A percentile compares a stretch with the other conserved stretches of the same genome.
These are phyloP conservation scores for Apodemus agrarius DNA, from an alignment of 2,797 vertebrate genomes.

Conservation along the genomic window DNA sequence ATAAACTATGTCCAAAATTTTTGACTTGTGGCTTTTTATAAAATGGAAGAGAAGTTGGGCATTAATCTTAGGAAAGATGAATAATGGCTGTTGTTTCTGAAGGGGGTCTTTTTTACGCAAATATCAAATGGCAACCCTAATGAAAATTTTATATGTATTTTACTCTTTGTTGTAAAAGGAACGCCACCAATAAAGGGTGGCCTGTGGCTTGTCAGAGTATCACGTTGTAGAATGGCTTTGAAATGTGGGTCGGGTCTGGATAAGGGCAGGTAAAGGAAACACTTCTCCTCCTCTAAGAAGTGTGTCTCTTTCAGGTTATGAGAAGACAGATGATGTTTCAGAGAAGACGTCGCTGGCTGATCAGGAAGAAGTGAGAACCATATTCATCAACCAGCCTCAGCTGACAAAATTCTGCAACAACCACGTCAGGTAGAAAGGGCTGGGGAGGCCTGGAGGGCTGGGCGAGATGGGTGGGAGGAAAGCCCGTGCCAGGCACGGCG, in stretches of 20 bases:
- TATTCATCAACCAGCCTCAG: slow-evolving; percentile 97
- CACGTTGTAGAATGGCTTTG: background rate
- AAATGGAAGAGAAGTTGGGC: background rate
- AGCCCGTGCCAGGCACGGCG: background rate
- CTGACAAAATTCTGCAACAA: slow-evolving; percentile 98
- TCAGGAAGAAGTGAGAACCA: slow-evolving; percentile 95
- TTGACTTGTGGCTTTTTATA: background rate
- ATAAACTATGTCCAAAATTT: background rate
- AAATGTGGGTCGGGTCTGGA: background rate
- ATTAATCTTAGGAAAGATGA: background rate
- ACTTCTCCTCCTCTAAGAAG: slow-evolving; percentile 55
- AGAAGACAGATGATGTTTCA: slow-evolving; percentile 96
- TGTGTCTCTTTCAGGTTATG: slow-evolving; percentile 92
- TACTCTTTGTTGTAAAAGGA: slow-evolving; percentile 40
- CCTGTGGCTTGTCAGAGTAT: background rate
- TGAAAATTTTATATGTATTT: background rate
- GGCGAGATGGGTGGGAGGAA: background rate
- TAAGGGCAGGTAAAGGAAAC: background rate
- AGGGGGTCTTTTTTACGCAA: background rate
- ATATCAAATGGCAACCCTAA: background rate
- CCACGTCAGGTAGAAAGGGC: slow-evolving; percentile 92
- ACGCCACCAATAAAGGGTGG: background rate
- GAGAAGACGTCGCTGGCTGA: slow-evolving; percentile 97
- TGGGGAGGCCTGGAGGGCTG: background rate
- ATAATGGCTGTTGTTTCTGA: slow-evolving; percentile 50